Conservation (phyloP, 2,113 vertebrate species). For the Ciconia boyciana region DNA sequence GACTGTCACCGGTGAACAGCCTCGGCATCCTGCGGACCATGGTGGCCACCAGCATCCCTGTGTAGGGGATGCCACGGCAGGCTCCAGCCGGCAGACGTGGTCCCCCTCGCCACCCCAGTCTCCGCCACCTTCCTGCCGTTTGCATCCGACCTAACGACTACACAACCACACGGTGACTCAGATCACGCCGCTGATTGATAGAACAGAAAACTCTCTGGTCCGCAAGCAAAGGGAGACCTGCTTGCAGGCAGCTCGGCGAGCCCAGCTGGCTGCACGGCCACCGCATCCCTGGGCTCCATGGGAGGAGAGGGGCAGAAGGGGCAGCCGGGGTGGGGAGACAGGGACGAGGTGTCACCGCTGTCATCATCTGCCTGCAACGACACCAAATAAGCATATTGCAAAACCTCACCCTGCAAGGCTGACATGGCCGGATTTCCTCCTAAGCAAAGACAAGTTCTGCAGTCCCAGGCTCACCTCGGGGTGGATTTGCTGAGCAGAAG, state of each 20-base stretch:
- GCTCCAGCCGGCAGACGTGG: accelerated
- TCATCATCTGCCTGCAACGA: neutral
- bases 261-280: neutral
- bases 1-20: neutral
- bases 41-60: neutral
- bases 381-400: neutral
- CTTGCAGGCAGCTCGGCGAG: accelerated
- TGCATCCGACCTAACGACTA: neutral
- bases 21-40: accelerated
- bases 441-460: neutral
- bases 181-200: accelerated
- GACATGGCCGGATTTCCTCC: neutral
- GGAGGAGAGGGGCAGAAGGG: neutral
- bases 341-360: neutral
- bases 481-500: neutral
- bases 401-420: neutral
- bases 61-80: neutral
- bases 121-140: neutral
- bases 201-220: accelerated
- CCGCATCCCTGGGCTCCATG: accelerated
- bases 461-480: neutral
- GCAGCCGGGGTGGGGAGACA: accelerated
- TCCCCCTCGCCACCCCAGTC: accelerated
- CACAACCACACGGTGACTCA: accelerated
- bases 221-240: neutral